A percentile compares a stretch with the other conserved stretches of the same genome.
These are phyloP conservation scores for Siniperca undulata DNA, from an alignment of 2,797 vertebrate genomes.

Conservation along the genomic window DNA sequence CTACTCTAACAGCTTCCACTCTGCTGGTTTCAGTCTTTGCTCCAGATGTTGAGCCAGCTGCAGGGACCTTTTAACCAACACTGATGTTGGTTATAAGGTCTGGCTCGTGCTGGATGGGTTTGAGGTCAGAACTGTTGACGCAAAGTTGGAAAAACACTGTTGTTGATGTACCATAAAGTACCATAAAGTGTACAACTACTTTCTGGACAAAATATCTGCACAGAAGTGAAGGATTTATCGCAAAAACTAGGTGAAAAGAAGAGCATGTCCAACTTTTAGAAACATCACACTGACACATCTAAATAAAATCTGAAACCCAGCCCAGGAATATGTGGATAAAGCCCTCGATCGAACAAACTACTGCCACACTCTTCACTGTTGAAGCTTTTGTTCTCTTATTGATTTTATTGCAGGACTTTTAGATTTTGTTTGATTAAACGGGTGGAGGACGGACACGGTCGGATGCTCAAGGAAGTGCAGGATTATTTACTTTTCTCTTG, in stretches of 20 bases:
- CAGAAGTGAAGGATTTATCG: too few species aligned
- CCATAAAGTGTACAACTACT: too few species aligned
- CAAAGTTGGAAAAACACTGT: too few species aligned
- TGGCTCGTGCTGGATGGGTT: too few species aligned
- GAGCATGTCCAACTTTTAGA: not conserved
- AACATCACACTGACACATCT: too few species aligned
- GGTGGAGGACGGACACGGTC: slow-evolving; percentile 21
- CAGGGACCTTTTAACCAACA: not conserved
- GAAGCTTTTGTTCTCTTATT: not conserved
- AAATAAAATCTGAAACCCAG: not conserved
- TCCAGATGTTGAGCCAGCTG: too few species aligned
- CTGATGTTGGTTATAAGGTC: not conserved
- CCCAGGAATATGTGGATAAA: not conserved
- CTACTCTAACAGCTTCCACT: too few species aligned
- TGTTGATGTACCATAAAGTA: too few species aligned
- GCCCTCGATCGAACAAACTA: not conserved
- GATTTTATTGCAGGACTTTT: not conserved
- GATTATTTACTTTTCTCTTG: slow-evolving; percentile 19
- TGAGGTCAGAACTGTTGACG: not conserved
- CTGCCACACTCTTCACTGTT: not conserved
- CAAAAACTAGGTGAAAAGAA: too few species aligned
- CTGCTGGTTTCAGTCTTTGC: too few species aligned
- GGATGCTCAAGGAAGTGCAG: not conserved
- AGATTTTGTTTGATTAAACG: slow-evolving; percentile 16
- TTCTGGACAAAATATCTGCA: not conserved